phyloP scores from a whole-genome alignment of 2,888 invertebrate species.

The Lithophane socia region DNA sequence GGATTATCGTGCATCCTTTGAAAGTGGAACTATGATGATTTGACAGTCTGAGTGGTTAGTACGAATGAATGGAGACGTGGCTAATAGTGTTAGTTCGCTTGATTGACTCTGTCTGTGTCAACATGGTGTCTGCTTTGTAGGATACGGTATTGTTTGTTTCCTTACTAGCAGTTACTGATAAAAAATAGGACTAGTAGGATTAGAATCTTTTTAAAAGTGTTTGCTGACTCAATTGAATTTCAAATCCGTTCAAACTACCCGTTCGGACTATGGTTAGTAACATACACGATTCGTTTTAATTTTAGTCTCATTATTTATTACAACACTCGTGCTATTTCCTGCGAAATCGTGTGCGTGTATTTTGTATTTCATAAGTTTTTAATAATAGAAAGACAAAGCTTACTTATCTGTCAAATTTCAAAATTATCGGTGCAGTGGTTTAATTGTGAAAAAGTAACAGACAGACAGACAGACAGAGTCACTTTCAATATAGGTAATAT shows the following conservation, averaged over 20 bases:
- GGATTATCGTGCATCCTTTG: constrained; percentile 60
- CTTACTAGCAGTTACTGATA: background rate
- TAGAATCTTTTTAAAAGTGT: background rate
- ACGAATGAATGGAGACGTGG: constrained; percentile 22
- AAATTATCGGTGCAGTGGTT: background rate
- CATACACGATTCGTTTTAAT: background rate
- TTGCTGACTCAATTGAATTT: background rate
- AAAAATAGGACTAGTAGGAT: background rate
- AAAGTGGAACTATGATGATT: constrained; percentile 35
- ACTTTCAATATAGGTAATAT: background rate
- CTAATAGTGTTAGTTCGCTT: constrained; percentile 25
- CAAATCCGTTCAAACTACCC: background rate
- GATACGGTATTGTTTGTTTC: background rate
- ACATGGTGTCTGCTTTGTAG: background rate
- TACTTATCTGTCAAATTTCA: background rate
- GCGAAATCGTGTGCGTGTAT: background rate
- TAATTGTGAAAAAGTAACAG: too few species aligned
- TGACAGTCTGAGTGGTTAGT: constrained; percentile 26
- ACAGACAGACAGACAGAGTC: background rate
- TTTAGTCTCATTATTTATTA: background rate
- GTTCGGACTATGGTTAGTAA: background rate
- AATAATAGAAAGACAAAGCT: too few species aligned
- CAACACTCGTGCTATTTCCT: background rate
- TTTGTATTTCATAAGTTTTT: background rate
- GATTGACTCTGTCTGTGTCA: constrained; percentile 12